These are phyloP conservation scores for Zaprionus camerounensis DNA, from an alignment of 1,140 invertebrate genomes.

Conservation along the genomic window DNA sequence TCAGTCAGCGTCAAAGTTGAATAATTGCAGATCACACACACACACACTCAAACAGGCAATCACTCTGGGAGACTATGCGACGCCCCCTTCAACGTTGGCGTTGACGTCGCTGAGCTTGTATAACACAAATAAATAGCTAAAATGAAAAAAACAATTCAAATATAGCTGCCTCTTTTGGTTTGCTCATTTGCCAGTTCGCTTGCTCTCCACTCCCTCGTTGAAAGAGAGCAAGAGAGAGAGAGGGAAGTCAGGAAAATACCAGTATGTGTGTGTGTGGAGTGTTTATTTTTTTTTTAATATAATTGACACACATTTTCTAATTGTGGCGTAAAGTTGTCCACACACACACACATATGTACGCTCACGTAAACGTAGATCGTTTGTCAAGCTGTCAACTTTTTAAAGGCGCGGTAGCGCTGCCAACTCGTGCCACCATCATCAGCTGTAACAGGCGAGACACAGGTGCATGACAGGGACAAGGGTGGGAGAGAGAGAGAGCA, in stretches of 20 bases:
- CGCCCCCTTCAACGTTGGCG: slow-evolving; percentile 67
- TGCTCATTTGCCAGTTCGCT: slow-evolving; percentile 22
- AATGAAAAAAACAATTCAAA: slow-evolving; percentile 59
- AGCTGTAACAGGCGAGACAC: slow-evolving; percentile 49
- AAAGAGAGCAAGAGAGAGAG: slow-evolving; percentile 11
- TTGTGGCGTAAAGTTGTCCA: slow-evolving; percentile 65
- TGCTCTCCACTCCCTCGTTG: slow-evolving; percentile 41
- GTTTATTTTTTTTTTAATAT: slow-evolving; percentile 46
- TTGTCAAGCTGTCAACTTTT: slow-evolving; percentile 56
- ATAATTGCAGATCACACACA: slow-evolving; percentile 70
- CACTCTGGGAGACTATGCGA: slow-evolving; percentile 71
- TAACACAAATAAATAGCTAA: slow-evolving; percentile 58
- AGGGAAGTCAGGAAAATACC: slow-evolving; percentile 72
- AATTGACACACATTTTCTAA: slow-evolving; percentile 81
- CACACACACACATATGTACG: slow-evolving; percentile 5
- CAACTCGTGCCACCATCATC: slow-evolving; percentile 59
- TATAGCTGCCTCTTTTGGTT: slow-evolving; percentile 40
- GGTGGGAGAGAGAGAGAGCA: slow-evolving; percentile 21
- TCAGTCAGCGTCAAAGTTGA: slow-evolving; percentile 46
- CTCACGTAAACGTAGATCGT: slow-evolving; percentile 38
- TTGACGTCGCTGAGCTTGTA: slow-evolving; percentile 29
- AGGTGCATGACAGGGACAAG: slow-evolving; percentile 28
- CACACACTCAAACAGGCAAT: slow-evolving; percentile 12
- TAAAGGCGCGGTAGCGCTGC: slow-evolving; percentile 37
- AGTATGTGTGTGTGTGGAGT: slow-evolving; percentile 35